Evolutionary conservation across 2,888 invertebrate genomes (phyloP).

Genomic region (Endomychus coccineus): DNA sequence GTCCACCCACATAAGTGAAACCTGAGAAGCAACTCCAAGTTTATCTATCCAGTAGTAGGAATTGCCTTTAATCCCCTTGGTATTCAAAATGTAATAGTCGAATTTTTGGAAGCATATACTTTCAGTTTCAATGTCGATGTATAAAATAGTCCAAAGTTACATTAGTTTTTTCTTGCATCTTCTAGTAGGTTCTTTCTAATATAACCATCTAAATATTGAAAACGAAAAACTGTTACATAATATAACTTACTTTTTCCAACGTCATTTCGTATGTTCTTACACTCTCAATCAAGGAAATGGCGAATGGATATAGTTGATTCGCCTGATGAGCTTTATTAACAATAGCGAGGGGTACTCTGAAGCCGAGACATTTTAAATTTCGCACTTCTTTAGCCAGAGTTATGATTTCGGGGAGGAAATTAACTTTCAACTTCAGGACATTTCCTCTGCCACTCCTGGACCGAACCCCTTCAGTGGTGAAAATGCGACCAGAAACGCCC

Average conservation of each 20-base stretch:
- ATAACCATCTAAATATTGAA: too few relatives aligned
- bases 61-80: too few relatives aligned
- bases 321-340: conserved; percentile 99
- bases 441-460: conserved; percentile 73
- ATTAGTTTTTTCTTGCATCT: too few relatives aligned
- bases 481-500: conserved; percentile 90
- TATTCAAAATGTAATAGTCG: too few relatives aligned
- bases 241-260: conserved; percentile 77
- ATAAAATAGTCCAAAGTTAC: not conserved
- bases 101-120: too few relatives aligned
- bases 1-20: too few relatives aligned
- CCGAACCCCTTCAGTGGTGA: conserved; percentile 80
- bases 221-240: not conserved
- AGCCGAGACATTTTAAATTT: conserved; percentile 90
- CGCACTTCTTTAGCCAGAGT: conserved; percentile 97
- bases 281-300: conserved; percentile 96
- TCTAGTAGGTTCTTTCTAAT: too few relatives aligned
- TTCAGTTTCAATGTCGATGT: too few relatives aligned
- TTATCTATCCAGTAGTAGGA: too few relatives aligned
- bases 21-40: too few relatives aligned
- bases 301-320: conserved; percentile 96
- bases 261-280: conserved; percentile 95
- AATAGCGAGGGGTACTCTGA: conserved; percentile 93
- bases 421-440: conserved; percentile 82
- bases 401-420: conserved; percentile 97